Evolutionary conservation across 2,113 vertebrate species (phyloP).

Genomic region (Chionodraco myersi): DNA sequence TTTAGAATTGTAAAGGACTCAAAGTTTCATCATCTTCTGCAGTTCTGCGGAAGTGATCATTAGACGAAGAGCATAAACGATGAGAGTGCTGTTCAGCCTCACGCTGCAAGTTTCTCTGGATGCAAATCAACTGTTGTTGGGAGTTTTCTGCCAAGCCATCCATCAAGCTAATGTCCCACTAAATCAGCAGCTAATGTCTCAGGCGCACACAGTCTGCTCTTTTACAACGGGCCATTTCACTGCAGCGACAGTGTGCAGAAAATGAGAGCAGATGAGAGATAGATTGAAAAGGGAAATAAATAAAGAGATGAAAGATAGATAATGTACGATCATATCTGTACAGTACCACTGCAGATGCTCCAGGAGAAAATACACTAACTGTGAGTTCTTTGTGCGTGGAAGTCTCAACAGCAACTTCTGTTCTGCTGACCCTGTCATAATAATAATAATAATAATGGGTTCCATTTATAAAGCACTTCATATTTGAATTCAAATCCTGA

Average conservation of each 20-base stretch:
- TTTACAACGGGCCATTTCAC: constrained; percentile 76
- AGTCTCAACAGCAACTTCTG: constrained; percentile 25
- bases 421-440: constrained; percentile 38
- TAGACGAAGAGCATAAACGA: constrained; percentile 41
- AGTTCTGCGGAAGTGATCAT: constrained; percentile 21
- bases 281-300: constrained; percentile 32
- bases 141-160: constrained; percentile 72
- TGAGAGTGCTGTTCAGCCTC: constrained; percentile 32
- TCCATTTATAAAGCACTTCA: no score
- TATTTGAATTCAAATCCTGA: no score
- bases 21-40: constrained; percentile 4
- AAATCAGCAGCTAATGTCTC: constrained; percentile 82
- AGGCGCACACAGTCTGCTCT: constrained; percentile 75
- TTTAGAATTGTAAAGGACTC: neutral
- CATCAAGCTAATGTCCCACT: constrained; percentile 83
- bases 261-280: constrained; percentile 51
- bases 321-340: constrained; percentile 22
- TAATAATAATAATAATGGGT: no score
- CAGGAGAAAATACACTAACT: constrained; percentile 28
- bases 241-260: constrained; percentile 47
- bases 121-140: constrained; percentile 80
- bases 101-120: constrained; percentile 63
- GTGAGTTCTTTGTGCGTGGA: constrained; percentile 8
- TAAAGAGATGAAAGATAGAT: neutral
- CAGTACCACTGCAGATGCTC: constrained; percentile 14